phyloP scores from a whole-genome alignment of 2,113 vertebrate species.

The Equus przewalskii region DNA sequence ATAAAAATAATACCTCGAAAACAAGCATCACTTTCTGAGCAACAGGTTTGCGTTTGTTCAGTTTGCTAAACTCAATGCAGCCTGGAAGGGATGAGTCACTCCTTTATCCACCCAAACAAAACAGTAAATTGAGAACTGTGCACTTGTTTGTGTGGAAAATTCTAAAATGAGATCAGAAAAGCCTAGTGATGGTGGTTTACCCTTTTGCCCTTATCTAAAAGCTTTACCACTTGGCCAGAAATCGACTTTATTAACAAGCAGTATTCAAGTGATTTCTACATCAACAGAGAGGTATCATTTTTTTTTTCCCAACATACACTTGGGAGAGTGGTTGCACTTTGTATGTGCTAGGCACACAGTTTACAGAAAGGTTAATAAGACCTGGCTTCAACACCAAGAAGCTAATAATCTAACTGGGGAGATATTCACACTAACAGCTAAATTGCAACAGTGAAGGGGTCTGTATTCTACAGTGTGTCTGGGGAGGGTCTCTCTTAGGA shows the following conservation, averaged over 20 bases:
- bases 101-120: constrained; percentile 64
- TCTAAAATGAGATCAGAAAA: constrained; percentile 68
- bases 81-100: constrained; percentile 61
- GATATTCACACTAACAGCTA: neutral
- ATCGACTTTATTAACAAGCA: constrained; percentile 34
- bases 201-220: constrained; percentile 45
- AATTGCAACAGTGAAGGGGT: neutral
- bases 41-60: constrained; percentile 29
- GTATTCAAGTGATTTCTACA: neutral
- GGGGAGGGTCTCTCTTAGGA: neutral
- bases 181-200: neutral
- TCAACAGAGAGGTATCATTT: neutral
- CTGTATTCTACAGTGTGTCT: neutral
- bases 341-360: neutral
- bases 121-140: constrained; percentile 71
- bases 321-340: neutral
- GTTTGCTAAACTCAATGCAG: constrained; percentile 55
- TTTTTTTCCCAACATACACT: neutral
- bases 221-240: constrained; percentile 10
- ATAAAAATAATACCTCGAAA: constrained; percentile 54
- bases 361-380: neutral
- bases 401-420: neutral
- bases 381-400: neutral
- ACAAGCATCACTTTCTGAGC: constrained; percentile 55
- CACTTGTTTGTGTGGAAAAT: constrained; percentile 69